Conservation (phyloP, 1,140 invertebrate species). For the Trichoplusia ni region DNA sequence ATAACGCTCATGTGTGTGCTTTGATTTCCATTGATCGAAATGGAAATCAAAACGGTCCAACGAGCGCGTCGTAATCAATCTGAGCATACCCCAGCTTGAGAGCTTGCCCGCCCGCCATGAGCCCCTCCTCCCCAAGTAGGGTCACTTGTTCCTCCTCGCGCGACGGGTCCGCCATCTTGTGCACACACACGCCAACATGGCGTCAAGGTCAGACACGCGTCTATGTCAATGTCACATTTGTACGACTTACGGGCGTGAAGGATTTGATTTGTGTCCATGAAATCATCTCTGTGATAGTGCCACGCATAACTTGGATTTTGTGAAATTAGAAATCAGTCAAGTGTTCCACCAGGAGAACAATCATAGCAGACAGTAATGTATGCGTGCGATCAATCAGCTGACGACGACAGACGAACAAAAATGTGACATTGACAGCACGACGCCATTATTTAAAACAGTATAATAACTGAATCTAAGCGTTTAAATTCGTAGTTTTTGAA, state of each 20-base stretch:
- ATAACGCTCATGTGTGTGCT: conserved; percentile 72
- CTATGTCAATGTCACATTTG: conserved; percentile 64
- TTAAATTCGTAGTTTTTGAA: conserved; percentile 39
- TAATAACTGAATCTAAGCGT: conserved; percentile 36
- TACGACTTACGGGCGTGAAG: conserved; percentile 27
- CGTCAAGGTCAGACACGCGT: conserved; percentile 67
- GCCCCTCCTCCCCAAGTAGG: conserved; percentile 95
- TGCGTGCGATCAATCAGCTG: conserved; percentile 35
- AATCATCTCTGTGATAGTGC: conserved; percentile 14
- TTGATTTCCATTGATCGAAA: conserved; percentile 54
- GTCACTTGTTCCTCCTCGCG: conserved; percentile 96
- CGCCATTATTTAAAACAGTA: conserved; percentile 38
- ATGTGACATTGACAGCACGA: conserved; percentile 46
- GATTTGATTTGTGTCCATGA: conserved; percentile 11
- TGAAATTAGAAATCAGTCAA: conserved; percentile 14
- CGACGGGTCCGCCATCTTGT: conserved; percentile 94
- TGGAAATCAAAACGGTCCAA: conserved; percentile 63
- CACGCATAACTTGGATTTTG: conserved; percentile 9
- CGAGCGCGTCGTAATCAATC: conserved; percentile 63
- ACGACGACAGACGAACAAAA: conserved; percentile 33
- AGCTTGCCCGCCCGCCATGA: conserved; percentile 95
- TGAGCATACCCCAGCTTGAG: conserved; percentile 91
- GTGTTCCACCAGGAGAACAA: not conserved
- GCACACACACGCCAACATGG: conserved; percentile 75
- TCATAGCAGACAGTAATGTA: conserved; percentile 29